Evolutionary conservation across 2,888 invertebrate genomes (phyloP).

Genomic region (Drosophila limbata): DNA sequence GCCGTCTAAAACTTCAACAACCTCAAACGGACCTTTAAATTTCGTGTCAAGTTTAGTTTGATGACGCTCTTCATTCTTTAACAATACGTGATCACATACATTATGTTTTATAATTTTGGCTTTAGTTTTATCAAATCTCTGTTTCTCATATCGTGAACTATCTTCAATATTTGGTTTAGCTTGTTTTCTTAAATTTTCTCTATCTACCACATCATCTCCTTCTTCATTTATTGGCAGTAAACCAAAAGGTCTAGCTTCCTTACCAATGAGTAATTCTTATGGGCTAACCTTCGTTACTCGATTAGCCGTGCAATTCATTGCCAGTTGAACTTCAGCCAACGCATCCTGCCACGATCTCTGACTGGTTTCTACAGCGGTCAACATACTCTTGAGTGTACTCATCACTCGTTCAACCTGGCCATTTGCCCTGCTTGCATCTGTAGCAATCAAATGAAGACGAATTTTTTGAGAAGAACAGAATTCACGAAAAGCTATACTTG

Average conservation of each 20-base stretch:
- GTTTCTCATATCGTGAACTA: slow-evolving; percentile 19
- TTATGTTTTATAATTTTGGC: slow-evolving; percentile 20
- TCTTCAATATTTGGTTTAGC: slow-evolving; percentile 18
- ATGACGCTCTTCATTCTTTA: slow-evolving; percentile 19
- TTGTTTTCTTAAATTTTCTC: slow-evolving; percentile 13
- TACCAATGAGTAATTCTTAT: slow-evolving; percentile 15
- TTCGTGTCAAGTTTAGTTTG: slow-evolving; percentile 17
- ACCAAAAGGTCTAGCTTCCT: slow-evolving; percentile 17
- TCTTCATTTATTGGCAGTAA: slow-evolving; percentile 8
- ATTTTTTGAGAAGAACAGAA: no score
- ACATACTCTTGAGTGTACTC: no score
- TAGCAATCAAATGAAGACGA: no score
- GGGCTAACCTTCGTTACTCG: slow-evolving; percentile 8
- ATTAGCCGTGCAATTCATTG: slow-evolving; percentile 16
- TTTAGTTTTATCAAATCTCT: slow-evolving; percentile 24
- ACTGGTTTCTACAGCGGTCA: no score
- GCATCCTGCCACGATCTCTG: no score
- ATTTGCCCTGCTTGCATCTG: no score
- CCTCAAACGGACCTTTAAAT: slow-evolving; percentile 19
- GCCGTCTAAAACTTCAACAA: slow-evolving; percentile 6
- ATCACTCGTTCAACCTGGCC: no score
- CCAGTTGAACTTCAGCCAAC: slow-evolving; percentile 7
- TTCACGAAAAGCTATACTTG: no score
- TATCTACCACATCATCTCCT: slow-evolving; percentile 12
- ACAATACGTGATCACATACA: slow-evolving; percentile 2